Conservation (phyloP, 2,888 invertebrate genomes). For the Autographa pulchrina region DNA sequence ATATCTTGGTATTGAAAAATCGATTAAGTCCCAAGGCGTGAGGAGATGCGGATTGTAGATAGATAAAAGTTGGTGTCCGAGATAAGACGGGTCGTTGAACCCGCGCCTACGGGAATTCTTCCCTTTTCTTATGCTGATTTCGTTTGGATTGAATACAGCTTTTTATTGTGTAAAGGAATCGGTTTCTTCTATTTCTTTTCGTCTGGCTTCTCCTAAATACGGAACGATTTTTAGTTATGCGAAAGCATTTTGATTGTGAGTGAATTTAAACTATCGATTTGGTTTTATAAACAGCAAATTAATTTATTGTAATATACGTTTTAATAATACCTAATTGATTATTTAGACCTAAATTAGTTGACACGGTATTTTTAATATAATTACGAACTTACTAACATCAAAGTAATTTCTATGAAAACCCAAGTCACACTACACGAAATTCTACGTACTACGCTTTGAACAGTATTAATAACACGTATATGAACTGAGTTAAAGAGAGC, state of each 20-base stretch:
- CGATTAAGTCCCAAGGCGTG: conserved; percentile 71
- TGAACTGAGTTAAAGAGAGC: background rate
- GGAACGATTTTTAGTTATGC: background rate
- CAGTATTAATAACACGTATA: background rate
- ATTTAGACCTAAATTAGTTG: background rate
- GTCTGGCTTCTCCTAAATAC: conserved; percentile 22
- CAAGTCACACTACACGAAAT: background rate
- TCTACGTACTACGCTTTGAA: background rate
- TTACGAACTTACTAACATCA: background rate
- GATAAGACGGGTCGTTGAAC: conserved; percentile 84
- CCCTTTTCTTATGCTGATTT: conserved; percentile 75
- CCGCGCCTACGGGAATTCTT: conserved; percentile 63
- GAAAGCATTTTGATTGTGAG: conserved; percentile 12
- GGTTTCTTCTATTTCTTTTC: conserved; percentile 32
- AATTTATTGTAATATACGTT: background rate
- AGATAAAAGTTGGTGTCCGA: conserved; percentile 79
- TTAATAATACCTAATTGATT: background rate
- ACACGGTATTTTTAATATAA: background rate
- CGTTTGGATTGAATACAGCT: conserved; percentile 66
- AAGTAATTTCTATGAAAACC: background rate
- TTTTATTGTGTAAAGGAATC: conserved; percentile 60
- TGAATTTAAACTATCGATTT: background rate
- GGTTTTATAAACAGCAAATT: background rate
- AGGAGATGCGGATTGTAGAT: conserved; percentile 78
- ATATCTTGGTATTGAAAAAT: conserved; percentile 67